These are phyloP conservation scores for Epinephelus lanceolatus DNA, from an alignment of 2,113 vertebrate genomes.

Conservation along the genomic window DNA sequence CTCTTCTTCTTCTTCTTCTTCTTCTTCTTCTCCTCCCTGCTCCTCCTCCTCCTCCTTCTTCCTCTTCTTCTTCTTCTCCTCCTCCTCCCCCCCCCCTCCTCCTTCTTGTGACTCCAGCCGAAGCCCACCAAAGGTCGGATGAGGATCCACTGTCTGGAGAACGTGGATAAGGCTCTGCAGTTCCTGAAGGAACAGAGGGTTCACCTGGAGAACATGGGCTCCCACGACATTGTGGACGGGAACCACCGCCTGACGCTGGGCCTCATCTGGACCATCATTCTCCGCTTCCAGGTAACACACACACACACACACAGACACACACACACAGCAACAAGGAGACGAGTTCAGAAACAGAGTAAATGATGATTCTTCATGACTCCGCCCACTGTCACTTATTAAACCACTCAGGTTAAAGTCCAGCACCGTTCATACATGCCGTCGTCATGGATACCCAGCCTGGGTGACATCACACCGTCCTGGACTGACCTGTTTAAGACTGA, in stretches of 20 bases:
- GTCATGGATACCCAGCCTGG: conserved; percentile 5
- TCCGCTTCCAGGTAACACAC: conserved; percentile 92
- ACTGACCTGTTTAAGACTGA: neutral
- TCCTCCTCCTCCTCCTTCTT: neutral
- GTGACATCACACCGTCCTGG: neutral
- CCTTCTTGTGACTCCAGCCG: conserved; percentile 80
- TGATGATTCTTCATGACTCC: neutral
- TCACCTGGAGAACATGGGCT: conserved; percentile 98
- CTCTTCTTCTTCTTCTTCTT: too few relatives aligned
- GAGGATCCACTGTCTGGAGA: conserved; percentile 98
- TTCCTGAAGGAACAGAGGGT: conserved; percentile 98
- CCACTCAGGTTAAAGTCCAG: conserved; percentile 45
- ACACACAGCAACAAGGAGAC: too few relatives aligned
- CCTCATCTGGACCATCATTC: conserved; percentile 98
- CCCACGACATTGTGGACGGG: conserved; percentile 97
- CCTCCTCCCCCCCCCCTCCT: neutral
- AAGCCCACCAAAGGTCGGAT: conserved; percentile 97
- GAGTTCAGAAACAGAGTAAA: too few relatives aligned
- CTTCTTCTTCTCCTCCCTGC: neutral
- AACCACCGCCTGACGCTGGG: conserved; percentile 96
- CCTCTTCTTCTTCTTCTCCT: neutral
- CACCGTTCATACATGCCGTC: neutral
- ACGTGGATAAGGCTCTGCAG: conserved; percentile 97
- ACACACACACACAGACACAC: too few relatives aligned
- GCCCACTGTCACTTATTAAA: neutral